Evolutionary conservation across 1,140 invertebrate species (phyloP).

Genomic region (Bombus breviceps): DNA sequence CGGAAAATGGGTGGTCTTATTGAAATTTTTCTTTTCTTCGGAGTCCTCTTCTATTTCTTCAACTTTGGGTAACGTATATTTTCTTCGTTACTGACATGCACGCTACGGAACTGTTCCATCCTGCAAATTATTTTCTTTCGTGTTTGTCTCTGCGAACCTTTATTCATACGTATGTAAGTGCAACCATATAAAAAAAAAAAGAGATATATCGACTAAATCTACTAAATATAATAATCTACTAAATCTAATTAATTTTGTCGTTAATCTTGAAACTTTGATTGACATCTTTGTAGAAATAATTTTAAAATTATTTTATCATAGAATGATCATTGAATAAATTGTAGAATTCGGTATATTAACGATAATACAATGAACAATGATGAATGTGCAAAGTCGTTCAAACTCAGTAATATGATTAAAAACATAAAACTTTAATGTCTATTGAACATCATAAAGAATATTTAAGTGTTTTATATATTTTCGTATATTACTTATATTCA

Average conservation of each 20-base stretch:
- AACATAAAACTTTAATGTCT: no score
- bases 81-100: not conserved
- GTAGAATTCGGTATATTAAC: no score
- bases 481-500: no score
- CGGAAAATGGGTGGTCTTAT: conserved; percentile 77
- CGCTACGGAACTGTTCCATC: not conserved
- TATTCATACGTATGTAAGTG: no score
- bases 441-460: no score
- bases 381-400: not conserved
- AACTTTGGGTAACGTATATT: conserved; percentile 75
- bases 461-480: no score
- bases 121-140: not conserved
- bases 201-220: not conserved
- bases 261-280: not conserved
- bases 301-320: not conserved
- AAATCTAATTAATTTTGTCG: not conserved
- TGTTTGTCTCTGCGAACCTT: not conserved
- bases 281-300: not conserved
- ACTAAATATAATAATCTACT: not conserved
- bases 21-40: conserved; percentile 79
- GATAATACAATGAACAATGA: not conserved
- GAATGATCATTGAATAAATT: not conserved
- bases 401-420: no score
- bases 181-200: not conserved
- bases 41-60: conserved; percentile 79